A percentile compares a stretch with the other conserved stretches of the same genome.
Evolutionary conservation across 2,888 invertebrate genomes (phyloP).

Genomic region (Alentia gelatinosa): DNA sequence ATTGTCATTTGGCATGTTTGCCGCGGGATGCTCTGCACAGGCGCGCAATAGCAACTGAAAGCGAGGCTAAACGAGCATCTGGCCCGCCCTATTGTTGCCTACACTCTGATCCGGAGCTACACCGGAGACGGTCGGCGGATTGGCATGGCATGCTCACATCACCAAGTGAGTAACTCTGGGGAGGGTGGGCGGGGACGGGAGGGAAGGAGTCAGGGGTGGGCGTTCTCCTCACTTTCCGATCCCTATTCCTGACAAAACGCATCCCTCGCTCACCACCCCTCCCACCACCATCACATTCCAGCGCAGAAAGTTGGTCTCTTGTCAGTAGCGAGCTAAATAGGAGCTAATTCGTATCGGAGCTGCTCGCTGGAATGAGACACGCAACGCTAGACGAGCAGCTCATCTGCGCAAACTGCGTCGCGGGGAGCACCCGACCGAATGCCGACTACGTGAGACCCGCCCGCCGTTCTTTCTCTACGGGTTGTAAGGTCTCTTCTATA

Average conservation of each 20-base stretch:
- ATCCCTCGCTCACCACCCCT: neutral
- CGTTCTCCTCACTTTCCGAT: neutral
- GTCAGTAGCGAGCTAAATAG: neutral
- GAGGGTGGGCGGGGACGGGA: neutral
- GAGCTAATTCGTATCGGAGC: neutral
- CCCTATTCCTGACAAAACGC: neutral
- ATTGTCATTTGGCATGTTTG: constrained; percentile 41
- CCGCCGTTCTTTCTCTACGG: too few species aligned
- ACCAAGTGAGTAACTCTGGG: too few species aligned
- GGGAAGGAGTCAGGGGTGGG: too few species aligned
- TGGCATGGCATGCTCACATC: neutral
- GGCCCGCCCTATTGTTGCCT: neutral
- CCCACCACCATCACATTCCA: neutral
- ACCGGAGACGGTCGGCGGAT: neutral
- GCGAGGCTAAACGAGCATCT: constrained; percentile 9
- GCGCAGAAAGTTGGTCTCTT: neutral
- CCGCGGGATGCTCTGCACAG: neutral
- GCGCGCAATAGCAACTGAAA: neutral
- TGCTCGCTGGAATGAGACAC: neutral
- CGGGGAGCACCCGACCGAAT: too few species aligned
- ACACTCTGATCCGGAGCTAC: neutral
- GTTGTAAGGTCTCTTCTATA: too few species aligned
- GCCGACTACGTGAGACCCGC: too few species aligned
- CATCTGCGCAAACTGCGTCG: too few species aligned
- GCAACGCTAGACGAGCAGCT: neutral